Conservation (phyloP, 2,797 vertebrate genomes). For the Pangasius macronema region DNA sequence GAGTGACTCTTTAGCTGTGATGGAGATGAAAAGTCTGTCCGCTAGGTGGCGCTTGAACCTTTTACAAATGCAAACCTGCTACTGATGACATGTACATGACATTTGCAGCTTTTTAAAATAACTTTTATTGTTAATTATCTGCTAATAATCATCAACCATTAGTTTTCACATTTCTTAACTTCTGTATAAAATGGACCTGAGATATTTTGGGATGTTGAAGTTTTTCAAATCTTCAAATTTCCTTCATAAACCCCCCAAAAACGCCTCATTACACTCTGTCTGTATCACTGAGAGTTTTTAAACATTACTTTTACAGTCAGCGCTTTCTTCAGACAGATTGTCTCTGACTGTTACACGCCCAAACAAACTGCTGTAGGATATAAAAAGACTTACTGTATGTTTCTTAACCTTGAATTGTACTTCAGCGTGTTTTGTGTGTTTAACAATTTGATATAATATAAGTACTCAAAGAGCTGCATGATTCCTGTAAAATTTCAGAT, state of each 20-base stretch:
- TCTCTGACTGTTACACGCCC: no score
- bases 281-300: background rate
- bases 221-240: background rate
- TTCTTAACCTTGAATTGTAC: background rate
- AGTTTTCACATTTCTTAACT: background rate
- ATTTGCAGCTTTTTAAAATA: background rate
- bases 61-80: background rate
- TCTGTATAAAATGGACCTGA: background rate
- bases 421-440: background rate
- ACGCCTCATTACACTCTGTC: no score
- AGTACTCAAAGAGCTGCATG: background rate
- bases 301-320: background rate
- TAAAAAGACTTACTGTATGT: background rate
- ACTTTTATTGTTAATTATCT: no score
- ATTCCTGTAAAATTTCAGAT: background rate
- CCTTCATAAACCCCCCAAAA: background rate
- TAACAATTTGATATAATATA: background rate
- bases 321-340: background rate
- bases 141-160: background rate
- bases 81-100: background rate
- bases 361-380: background rate
- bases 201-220: background rate
- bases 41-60: constrained; percentile 35
- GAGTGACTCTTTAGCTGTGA: background rate
- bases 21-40: background rate